A percentile compares a stretch with the other conserved stretches of the same genome.
These are phyloP conservation scores for Pangasius sanitwongsei DNA, from an alignment of 2,797 vertebrate genomes.

Conservation along the genomic window DNA sequence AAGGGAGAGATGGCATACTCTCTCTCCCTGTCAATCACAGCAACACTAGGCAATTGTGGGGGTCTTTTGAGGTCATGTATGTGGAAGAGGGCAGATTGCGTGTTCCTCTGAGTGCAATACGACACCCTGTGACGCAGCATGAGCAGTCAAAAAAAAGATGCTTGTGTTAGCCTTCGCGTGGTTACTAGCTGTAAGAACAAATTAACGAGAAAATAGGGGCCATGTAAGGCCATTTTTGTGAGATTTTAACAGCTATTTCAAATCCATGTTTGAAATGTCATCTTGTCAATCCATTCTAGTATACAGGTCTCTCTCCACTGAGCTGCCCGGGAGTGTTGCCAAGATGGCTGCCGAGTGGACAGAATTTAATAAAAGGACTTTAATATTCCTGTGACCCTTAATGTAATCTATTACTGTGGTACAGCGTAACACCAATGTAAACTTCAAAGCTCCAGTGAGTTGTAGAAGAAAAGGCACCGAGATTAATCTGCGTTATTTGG, in stretches of 20 bases:
- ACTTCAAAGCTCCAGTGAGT: conserved; percentile 10
- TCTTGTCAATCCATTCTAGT: background rate
- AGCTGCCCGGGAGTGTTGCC: background rate
- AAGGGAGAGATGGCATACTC: no score
- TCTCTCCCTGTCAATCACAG: background rate
- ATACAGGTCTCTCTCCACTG: background rate
- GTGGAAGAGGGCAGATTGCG: background rate
- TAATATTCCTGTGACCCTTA: conserved; percentile 7
- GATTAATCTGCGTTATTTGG: conserved; percentile 3
- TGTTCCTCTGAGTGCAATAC: background rate
- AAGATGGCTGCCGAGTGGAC: background rate
- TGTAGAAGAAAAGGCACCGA: background rate
- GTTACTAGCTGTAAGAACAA: no score
- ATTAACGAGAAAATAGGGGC: background rate
- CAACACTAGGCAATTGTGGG: background rate
- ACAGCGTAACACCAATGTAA: background rate
- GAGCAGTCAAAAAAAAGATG: background rate
- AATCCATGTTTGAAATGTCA: background rate
- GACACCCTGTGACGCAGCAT: background rate
- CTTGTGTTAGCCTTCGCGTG: background rate
- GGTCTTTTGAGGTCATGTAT: background rate
- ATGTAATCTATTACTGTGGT: conserved; percentile 1
- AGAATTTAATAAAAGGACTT: background rate
- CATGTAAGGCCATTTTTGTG: background rate
- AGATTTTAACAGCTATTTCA: background rate